A percentile compares a stretch with the other conserved stretches of the same genome.
These are phyloP conservation scores for Oreochromis tanganicae DNA, from an alignment of 2,113 vertebrate genomes.

Conservation along the genomic window DNA sequence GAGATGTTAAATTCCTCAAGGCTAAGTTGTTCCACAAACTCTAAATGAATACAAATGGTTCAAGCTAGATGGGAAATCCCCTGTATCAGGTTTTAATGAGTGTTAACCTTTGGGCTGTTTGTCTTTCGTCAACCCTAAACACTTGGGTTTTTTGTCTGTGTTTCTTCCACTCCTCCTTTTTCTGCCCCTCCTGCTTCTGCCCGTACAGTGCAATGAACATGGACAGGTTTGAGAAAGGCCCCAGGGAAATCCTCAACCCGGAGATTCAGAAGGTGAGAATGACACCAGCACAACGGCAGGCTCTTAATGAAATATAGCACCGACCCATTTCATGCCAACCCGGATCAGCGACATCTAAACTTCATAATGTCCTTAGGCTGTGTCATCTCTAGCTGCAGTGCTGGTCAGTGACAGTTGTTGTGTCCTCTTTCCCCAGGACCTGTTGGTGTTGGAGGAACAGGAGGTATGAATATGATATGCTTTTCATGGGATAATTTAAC, in stretches of 20 bases:
- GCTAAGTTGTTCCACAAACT: background rate
- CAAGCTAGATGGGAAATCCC: slow-evolving; percentile 14
- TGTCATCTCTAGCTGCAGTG: background rate
- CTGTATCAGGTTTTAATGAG: slow-evolving; percentile 7
- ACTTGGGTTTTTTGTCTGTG: background rate
- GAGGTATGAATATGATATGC: slow-evolving; percentile 75
- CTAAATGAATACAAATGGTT: slow-evolving; percentile 12
- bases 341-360: background rate
- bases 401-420: slow-evolving; percentile 2
- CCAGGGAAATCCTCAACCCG: slow-evolving; percentile 93
- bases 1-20: slow-evolving; percentile 2
- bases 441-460: slow-evolving; percentile 96
- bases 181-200: background rate
- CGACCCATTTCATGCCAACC: background rate
- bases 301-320: slow-evolving; percentile 3
- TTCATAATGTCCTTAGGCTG: background rate
- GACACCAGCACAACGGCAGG: background rate
- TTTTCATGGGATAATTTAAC: background rate
- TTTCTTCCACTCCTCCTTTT: background rate
- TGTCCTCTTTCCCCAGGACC: slow-evolving; percentile 79
- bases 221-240: slow-evolving; percentile 95
- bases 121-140: slow-evolving; percentile 10
- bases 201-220: slow-evolving; percentile 91
- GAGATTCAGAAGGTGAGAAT: slow-evolving; percentile 94
- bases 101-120: background rate